phyloP scores from a whole-genome alignment of 2,797 vertebrate species.

The Chromobotia macracanthus region DNA sequence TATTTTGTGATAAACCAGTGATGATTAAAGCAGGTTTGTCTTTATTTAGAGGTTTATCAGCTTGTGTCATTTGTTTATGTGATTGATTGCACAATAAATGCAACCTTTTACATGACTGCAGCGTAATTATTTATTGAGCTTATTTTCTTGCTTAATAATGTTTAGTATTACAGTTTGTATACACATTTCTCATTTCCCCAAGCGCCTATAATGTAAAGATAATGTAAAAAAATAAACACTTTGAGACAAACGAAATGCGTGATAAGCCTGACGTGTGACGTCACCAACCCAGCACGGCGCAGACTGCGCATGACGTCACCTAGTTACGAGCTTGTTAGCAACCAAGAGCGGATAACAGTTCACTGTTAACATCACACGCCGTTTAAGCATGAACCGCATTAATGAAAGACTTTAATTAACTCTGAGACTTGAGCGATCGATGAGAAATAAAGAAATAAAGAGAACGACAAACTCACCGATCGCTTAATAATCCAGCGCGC shows the following conservation, averaged over 20 bases:
- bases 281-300: not conserved
- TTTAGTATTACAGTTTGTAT: no score
- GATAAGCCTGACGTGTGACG: not conserved
- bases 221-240: no score
- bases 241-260: slow-evolving; percentile 44
- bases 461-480: slow-evolving; percentile 55
- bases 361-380: not conserved
- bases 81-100: no score
- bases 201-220: slow-evolving; percentile 40
- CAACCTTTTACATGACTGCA: not conserved
- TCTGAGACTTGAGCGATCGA: slow-evolving; percentile 62
- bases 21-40: no score
- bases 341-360: slow-evolving; percentile 6
- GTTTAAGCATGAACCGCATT: slow-evolving; percentile 29
- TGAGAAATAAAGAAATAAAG: no score
- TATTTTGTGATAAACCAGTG: no score
- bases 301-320: slow-evolving; percentile 49
- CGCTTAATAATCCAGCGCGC: slow-evolving; percentile 65
- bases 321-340: slow-evolving; percentile 61
- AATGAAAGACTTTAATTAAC: not conserved
- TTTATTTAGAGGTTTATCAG: no score
- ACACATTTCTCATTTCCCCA: no score
- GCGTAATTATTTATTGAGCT: no score
- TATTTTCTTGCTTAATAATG: no score
- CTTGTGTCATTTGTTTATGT: no score